phyloP scores from a whole-genome alignment of 2,797 vertebrate species.

The Chrosomus eos region DNA sequence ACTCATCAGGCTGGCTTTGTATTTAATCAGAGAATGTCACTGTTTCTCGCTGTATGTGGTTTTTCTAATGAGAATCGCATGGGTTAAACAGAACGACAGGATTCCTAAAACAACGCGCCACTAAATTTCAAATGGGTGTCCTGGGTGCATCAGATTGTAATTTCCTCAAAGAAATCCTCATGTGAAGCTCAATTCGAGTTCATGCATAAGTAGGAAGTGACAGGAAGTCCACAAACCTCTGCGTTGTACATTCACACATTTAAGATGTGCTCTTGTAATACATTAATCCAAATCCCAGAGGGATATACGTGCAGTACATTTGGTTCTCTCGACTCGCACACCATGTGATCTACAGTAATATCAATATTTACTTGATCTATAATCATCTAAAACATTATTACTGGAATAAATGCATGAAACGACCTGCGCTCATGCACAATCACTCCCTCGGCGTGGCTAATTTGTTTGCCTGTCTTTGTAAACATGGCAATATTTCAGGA shows the following conservation, averaged over 20 bases:
- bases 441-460: neutral
- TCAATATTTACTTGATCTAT: constrained; percentile 18
- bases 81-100: neutral
- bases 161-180: constrained; percentile 1
- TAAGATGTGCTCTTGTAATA: neutral
- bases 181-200: neutral
- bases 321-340: neutral
- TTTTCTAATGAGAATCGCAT: neutral
- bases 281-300: neutral
- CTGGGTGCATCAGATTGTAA: neutral
- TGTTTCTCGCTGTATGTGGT: neutral
- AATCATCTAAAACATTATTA: constrained; percentile 5
- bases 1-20: neutral
- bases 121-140: neutral
- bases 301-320: neutral
- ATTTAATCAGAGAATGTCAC: constrained; percentile 1
- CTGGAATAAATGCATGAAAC: constrained; percentile 21
- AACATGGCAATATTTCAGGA: constrained; percentile 42
- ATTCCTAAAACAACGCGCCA: neutral
- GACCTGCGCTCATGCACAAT: neutral
- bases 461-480: constrained; percentile 29
- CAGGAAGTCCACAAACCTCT: neutral
- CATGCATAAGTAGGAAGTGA: neutral
- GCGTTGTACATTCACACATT: neutral
- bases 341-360: neutral